Percentiles rank a stretch among this genome's conserved stretches.
These are phyloP conservation scores for Lepus americanus DNA, from an alignment of 2,113 vertebrate species.

Conservation along the genomic window DNA sequence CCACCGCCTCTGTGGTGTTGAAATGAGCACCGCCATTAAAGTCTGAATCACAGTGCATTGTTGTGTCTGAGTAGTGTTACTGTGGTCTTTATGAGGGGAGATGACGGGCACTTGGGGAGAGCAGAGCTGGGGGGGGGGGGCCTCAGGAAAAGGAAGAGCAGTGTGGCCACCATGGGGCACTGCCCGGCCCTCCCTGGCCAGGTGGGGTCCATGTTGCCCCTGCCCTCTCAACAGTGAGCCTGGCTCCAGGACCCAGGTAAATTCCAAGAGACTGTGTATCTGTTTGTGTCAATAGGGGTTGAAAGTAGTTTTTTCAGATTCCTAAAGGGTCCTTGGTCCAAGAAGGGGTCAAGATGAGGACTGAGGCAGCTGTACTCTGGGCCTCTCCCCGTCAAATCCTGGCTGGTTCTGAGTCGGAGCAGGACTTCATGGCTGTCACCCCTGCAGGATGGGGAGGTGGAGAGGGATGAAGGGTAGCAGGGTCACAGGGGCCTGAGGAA, in stretches of 20 bases:
- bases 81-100: background rate
- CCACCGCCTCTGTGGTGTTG: slow-evolving; percentile 59
- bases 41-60: slow-evolving; percentile 69
- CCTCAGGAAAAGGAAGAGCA: background rate
- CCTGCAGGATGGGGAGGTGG: background rate
- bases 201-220: background rate
- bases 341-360: background rate
- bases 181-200: background rate
- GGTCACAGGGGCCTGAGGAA: background rate
- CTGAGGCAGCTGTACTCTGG: background rate
- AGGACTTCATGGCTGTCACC: background rate
- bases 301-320: background rate
- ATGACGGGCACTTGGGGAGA: background rate
- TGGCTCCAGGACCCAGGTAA: background rate
- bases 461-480: background rate
- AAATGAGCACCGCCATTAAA: slow-evolving; percentile 81
- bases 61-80: slow-evolving; percentile 72
- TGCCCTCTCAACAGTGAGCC: background rate
- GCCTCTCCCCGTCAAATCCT: background rate
- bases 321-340: background rate
- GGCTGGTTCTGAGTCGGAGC: background rate
- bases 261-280: background rate
- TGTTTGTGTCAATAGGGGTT: background rate
- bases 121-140: slow-evolving; percentile 18
- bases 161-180: background rate